These are phyloP conservation scores for Narcine bancroftii DNA, from an alignment of 2,113 vertebrate genomes.

Conservation along the genomic window DNA sequence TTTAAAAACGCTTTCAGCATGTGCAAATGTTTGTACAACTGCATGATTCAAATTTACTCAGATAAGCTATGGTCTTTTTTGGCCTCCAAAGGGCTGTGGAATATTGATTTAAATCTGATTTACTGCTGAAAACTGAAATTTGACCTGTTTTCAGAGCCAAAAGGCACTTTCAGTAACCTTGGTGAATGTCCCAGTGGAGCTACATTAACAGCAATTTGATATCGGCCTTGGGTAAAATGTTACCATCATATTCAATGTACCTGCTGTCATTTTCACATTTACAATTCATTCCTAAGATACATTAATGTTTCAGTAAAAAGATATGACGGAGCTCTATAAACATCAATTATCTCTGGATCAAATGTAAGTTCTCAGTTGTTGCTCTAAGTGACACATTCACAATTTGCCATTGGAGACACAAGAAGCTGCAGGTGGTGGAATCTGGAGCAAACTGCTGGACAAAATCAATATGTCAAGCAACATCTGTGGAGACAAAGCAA, in stretches of 20 bases:
- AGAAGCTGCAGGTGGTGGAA: too few species aligned
- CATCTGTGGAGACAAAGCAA: too few species aligned
- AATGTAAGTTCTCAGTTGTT: neutral
- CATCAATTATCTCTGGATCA: neutral
- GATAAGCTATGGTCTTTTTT: neutral
- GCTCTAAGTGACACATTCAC: neutral
- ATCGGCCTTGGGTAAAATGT: neutral
- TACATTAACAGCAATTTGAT: too few species aligned
- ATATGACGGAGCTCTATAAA: neutral
- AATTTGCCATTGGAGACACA: neutral
- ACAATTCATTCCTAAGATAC: neutral
- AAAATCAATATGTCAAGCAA: too few species aligned
- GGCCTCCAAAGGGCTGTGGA: neutral
- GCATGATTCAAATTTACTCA: neutral
- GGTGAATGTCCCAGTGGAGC: neutral
- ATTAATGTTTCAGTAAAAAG: neutral
- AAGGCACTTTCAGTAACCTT: neutral
- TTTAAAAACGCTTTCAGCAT: neutral
- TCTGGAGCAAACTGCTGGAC: too few species aligned
- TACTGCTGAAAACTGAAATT: neutral
- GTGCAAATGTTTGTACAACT: neutral
- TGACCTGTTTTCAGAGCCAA: neutral
- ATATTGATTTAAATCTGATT: neutral
- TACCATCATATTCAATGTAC: neutral
- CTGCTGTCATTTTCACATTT: neutral